These are phyloP conservation scores for Choloepus hoffmanni DNA, from an alignment of 2,113 vertebrate genomes.

Conservation along the genomic window DNA sequence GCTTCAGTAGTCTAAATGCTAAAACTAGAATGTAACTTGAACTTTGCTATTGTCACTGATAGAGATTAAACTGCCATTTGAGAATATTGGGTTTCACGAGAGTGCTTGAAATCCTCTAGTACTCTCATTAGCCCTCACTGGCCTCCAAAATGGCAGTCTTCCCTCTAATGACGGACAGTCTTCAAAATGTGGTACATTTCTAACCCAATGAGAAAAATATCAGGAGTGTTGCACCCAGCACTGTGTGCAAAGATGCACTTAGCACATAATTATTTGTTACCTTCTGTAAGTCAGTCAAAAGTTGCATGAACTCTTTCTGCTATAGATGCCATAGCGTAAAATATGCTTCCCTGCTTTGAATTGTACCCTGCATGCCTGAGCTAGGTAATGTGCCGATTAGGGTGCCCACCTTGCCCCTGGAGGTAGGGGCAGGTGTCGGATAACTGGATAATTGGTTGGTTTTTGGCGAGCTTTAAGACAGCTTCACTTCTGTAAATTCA, in stretches of 20 bases:
- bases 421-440: not conserved
- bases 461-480: not conserved
- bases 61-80: constrained; percentile 11
- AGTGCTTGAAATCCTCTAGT: not conserved
- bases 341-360: not conserved
- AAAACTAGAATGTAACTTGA: not conserved
- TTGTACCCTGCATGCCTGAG: not conserved
- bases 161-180: not conserved
- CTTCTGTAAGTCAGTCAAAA: not conserved
- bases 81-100: not conserved
- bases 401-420: not conserved
- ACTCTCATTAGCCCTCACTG: not conserved
- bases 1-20: not conserved
- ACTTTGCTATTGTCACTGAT: not conserved
- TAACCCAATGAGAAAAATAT: not conserved
- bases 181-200: not conserved
- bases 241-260: not conserved
- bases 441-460: not conserved
- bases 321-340: not conserved
- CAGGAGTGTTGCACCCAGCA: not conserved
- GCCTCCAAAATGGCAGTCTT: not conserved
- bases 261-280: not conserved
- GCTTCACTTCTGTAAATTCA: not conserved
- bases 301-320: not conserved
- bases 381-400: not conserved